Percentiles rank a stretch among this genome's conserved stretches.
These are phyloP conservation scores for Tinea trinotella DNA, from an alignment of 2,888 invertebrate species.

Conservation along the genomic window DNA sequence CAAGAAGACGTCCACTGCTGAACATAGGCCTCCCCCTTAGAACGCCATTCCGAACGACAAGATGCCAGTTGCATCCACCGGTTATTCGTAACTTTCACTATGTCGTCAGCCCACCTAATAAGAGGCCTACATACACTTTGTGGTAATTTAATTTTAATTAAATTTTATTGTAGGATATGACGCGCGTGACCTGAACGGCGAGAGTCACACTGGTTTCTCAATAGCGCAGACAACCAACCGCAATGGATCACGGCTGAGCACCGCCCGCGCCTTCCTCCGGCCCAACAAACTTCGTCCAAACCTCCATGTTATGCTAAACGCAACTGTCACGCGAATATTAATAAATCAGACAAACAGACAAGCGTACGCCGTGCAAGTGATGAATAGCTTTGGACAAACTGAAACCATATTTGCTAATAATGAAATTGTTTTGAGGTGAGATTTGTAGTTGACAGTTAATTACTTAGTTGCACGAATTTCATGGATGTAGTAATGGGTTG, in stretches of 20 bases:
- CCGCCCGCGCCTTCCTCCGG: slow-evolving; percentile 85
- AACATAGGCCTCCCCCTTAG: too few species aligned
- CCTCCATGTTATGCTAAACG: slow-evolving; percentile 86
- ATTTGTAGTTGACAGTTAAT: too few species aligned
- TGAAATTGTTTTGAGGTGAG: slow-evolving; percentile 76
- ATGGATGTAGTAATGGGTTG: too few species aligned
- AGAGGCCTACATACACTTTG: too few species aligned
- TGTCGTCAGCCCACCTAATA: too few species aligned
- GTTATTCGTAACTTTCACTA: too few species aligned
- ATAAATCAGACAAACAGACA: slow-evolving; percentile 81
- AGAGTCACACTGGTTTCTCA: slow-evolving; percentile 84
- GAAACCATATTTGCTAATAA: slow-evolving; percentile 76
- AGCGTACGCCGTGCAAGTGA: slow-evolving; percentile 83
- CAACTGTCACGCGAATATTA: slow-evolving; percentile 83
- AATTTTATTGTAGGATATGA: slow-evolving; percentile 72
- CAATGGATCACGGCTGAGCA: slow-evolving; percentile 88
- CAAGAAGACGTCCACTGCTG: too few species aligned
- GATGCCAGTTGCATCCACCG: too few species aligned
- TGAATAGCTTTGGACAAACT: slow-evolving; percentile 69
- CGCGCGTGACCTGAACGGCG: slow-evolving; percentile 86
- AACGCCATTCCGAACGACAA: too few species aligned
- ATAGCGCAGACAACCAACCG: slow-evolving; percentile 91
- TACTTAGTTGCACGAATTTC: too few species aligned
- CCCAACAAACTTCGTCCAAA: slow-evolving; percentile 83
- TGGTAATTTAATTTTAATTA: too few species aligned